Base-by-base conservation (phyloP, 2,113 vertebrate species). In the Hemicordylus capensis region DNA sequence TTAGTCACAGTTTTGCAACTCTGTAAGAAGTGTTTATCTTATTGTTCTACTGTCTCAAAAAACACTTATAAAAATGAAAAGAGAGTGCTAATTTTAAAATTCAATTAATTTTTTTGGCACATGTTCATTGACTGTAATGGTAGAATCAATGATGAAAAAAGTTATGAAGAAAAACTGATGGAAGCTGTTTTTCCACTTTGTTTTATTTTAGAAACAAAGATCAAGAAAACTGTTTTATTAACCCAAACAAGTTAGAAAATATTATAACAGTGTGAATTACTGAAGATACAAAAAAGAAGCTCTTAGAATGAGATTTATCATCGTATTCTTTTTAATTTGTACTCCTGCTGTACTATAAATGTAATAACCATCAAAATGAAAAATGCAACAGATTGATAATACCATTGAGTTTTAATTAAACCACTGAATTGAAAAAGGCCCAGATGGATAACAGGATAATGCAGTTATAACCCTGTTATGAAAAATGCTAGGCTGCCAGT, bases 311-410 rank as follows among this genome's bases (percentile, higher is more conserved):
- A 96, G 92, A 95, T 96, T 96, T 95, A 96, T 93, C 90, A 91
- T 96, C 87, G 90, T 95, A 94, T 96, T 92, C 84, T 93, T 96
- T 80, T 94, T 96, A 97, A 96, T 96, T 96, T 96, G 94, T 95
- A 94, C 92, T 96, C 94, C 94, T 96, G 94, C 94, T 96, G 95
- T 96, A 96, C 93, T 96, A 92, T 96, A 97, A 96, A 96, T 94
- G 93, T 94, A 97, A 97, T 96, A 97, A 96, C 94, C 92, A 96
- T 96, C 96, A 96, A 95, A 94, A 96, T 96, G 96, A 97, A 97
- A 96, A 96, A 97, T 96, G 95, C 94, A 97, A 95, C 96, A 97
- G 96, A 97, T 96, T 97, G 96, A 96, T 97, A 97, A 96, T 96
- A 96, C 95, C 94, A 96, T 94, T 96, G 96, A 96, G 95, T 95